These are phyloP conservation scores for Strigamia transsilvanica DNA, from an alignment of 2,888 invertebrate genomes.

Conservation along the genomic window DNA sequence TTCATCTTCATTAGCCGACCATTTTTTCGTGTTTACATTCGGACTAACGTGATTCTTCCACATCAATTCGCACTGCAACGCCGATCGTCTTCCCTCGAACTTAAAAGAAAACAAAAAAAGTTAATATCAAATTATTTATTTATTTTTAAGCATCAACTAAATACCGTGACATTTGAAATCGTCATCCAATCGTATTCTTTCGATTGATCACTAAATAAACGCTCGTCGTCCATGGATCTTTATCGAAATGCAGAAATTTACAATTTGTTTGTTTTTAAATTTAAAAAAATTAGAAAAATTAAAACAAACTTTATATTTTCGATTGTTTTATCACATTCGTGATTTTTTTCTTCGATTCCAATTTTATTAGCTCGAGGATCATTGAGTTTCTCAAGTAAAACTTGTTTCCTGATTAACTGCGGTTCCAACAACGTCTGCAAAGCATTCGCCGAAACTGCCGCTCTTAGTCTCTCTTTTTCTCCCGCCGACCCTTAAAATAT, in stretches of 20 bases:
- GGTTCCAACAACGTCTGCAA: not conserved
- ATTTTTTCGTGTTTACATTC: constrained; percentile 1
- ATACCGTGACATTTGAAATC: constrained; percentile 6
- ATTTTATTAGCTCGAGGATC: not conserved
- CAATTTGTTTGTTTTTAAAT: not conserved
- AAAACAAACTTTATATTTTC: not conserved
- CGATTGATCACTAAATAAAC: not conserved
- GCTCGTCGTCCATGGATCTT: not conserved
- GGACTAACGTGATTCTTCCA: not conserved
- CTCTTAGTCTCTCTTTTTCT: not conserved
- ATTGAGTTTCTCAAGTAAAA: not conserved
- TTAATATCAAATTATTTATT: not conserved
- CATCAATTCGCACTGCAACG: constrained; percentile 3
- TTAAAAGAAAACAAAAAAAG: not conserved
- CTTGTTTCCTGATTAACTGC: not conserved
- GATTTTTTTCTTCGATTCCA: not conserved
- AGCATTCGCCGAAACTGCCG: not conserved
- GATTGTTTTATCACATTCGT: not conserved
- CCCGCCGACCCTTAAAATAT: not conserved
- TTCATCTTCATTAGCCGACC: not conserved
- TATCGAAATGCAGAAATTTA: not conserved
- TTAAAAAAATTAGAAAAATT: not conserved
- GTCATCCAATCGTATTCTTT: not conserved
- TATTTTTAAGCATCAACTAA: not conserved
- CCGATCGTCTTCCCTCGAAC: not conserved